These are phyloP conservation scores for Mylabris phalerata DNA, from an alignment of 1,140 invertebrate genomes.

Conservation along the genomic window DNA sequence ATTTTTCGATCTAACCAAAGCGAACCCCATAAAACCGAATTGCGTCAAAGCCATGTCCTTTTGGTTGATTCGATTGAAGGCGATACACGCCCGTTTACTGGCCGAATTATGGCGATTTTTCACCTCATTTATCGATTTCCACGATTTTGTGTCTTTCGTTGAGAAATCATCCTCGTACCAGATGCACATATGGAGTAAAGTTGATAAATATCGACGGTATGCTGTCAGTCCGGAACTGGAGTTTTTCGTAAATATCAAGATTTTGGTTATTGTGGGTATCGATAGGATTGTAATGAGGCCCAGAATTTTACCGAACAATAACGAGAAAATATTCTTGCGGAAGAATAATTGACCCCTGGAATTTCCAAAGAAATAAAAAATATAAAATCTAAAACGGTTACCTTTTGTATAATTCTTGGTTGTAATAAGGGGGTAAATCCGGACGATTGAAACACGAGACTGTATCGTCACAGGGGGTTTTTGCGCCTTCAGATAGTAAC, in stretches of 20 bases:
- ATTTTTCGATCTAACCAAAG: slow-evolving; percentile 55
- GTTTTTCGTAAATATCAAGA: slow-evolving; percentile 58
- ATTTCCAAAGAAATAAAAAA: not conserved
- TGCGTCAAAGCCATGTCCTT: slow-evolving; percentile 78
- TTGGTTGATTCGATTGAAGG: slow-evolving; percentile 55
- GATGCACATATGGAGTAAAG: slow-evolving; percentile 58
- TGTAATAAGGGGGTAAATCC: slow-evolving; percentile 49
- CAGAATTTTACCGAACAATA: slow-evolving; percentile 53
- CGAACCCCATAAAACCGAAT: slow-evolving; percentile 79
- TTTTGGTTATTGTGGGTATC: slow-evolving; percentile 54
- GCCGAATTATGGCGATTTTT: slow-evolving; percentile 58
- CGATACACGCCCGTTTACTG: slow-evolving; percentile 43
- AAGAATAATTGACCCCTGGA: slow-evolving; percentile 52
- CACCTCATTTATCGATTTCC: slow-evolving; percentile 60
- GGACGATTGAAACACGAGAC: too few relatives aligned
- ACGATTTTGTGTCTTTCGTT: slow-evolving; percentile 46
- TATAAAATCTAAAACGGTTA: slow-evolving; percentile 27
- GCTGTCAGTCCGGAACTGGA: slow-evolving; percentile 56
- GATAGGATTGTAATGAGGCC: slow-evolving; percentile 57
- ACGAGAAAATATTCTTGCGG: slow-evolving; percentile 50
- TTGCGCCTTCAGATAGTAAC: slow-evolving; percentile 22
- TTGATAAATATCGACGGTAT: slow-evolving; percentile 69
- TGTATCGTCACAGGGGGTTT: slow-evolving; percentile 27
- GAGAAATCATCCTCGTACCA: slow-evolving; percentile 67
- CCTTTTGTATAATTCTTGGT: slow-evolving; percentile 51